These are phyloP conservation scores for Larimichthys polyactis DNA, from an alignment of 2,113 vertebrate species.

Conservation along the genomic window DNA sequence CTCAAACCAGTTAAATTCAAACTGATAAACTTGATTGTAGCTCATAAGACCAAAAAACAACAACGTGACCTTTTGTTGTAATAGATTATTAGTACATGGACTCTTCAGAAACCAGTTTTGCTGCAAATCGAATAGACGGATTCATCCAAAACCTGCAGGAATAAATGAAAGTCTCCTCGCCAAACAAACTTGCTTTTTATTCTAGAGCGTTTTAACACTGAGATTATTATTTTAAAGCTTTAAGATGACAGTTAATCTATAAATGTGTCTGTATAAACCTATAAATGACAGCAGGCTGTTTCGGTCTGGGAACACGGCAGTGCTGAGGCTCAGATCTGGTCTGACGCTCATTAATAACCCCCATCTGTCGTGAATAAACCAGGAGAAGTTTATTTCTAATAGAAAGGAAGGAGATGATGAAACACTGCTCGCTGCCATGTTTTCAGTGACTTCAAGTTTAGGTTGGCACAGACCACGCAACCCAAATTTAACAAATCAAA, in stretches of 20 bases:
- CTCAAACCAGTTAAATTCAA: too few relatives aligned
- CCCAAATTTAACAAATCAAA: background rate
- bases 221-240: too few relatives aligned
- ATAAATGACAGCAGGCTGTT: background rate
- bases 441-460: constrained; percentile 6
- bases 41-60: too few relatives aligned
- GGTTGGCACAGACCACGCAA: background rate
- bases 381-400: background rate
- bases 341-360: background rate
- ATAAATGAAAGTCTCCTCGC: background rate
- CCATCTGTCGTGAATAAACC: background rate
- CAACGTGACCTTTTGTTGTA: too few relatives aligned
- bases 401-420: background rate
- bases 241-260: background rate
- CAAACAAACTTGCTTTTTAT: background rate
- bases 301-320: background rate
- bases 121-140: too few relatives aligned
- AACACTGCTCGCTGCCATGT: background rate
- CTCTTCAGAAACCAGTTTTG: too few relatives aligned
- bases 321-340: background rate
- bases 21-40: too few relatives aligned
- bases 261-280: background rate
- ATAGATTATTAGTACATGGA: too few relatives aligned
- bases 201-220: too few relatives aligned
- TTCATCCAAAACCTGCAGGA: background rate